Evolutionary conservation across 2,113 vertebrate species (phyloP).

Genomic region (Gopherus evgoodei): DNA sequence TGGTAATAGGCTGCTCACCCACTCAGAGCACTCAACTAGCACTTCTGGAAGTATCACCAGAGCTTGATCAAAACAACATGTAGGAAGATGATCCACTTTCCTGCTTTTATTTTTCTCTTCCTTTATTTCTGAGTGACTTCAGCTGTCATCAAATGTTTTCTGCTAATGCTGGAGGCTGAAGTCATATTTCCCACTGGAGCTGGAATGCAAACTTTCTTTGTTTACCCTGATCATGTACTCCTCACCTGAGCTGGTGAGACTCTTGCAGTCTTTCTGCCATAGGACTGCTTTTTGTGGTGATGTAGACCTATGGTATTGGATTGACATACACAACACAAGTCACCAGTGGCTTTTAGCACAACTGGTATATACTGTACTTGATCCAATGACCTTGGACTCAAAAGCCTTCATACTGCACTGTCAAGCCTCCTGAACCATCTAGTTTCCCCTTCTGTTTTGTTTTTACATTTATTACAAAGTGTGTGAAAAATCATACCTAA

Average conservation of each 20-base stretch:
- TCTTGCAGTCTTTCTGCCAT: background rate
- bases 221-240: background rate
- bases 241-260: background rate
- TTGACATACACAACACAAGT: background rate
- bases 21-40: background rate
- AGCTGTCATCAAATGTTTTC: background rate
- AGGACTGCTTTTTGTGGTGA: background rate
- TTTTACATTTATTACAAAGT: constrained; percentile 33
- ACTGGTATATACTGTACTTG: constrained; percentile 50
- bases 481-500: constrained; percentile 61
- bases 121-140: background rate
- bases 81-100: background rate
- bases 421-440: constrained; percentile 11
- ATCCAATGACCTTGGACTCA: constrained; percentile 20
- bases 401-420: constrained; percentile 17
- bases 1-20: background rate
- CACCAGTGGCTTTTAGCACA: constrained; percentile 13
- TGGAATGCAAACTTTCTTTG: background rate
- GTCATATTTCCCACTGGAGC: background rate
- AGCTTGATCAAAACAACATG: background rate
- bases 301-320: background rate
- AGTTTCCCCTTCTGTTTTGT: constrained; percentile 25
- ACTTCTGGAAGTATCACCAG: background rate
- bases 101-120: background rate
- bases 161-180: background rate